Evolutionary conservation across 2,113 vertebrate species (phyloP).

Genomic region (Siniperca knerii): DNA sequence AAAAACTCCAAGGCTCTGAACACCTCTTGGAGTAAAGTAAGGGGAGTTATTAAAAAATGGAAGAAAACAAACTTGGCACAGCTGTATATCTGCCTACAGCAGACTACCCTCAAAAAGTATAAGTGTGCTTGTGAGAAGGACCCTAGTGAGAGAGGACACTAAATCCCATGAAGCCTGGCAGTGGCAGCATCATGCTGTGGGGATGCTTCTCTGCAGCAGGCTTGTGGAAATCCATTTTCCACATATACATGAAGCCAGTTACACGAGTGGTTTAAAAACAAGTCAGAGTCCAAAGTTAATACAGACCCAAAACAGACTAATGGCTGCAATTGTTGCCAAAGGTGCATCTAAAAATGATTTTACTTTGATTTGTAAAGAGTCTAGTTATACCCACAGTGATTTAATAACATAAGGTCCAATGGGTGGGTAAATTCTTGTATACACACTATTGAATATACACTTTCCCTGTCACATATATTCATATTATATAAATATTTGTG

Average conservation of each 20-base stretch:
- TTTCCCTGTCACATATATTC: constrained; percentile 12
- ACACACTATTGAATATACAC: not conserved
- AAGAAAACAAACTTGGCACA: too few species aligned
- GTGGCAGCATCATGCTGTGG: not conserved
- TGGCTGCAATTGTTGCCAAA: not conserved
- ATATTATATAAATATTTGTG: constrained; percentile 22
- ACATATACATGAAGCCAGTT: not conserved
- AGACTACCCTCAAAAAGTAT: not conserved
- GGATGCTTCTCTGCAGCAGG: not conserved
- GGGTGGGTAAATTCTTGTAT: not conserved
- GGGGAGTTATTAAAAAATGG: too few species aligned
- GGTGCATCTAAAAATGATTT: not conserved
- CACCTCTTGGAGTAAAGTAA: too few species aligned
- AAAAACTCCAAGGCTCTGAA: not conserved
- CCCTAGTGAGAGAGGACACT: too few species aligned
- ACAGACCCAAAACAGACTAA: not conserved
- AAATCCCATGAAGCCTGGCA: not conserved
- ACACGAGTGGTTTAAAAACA: not conserved
- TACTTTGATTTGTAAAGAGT: not conserved
- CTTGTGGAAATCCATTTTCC: too few species aligned
- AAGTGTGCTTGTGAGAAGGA: not conserved
- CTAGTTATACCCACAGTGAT: not conserved
- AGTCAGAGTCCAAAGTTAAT: not conserved
- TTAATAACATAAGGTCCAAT: not conserved
- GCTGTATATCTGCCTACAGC: not conserved